Base-by-base conservation (phyloP, 2,113 vertebrate genomes). In the Grammomys dolichurus region DNA sequence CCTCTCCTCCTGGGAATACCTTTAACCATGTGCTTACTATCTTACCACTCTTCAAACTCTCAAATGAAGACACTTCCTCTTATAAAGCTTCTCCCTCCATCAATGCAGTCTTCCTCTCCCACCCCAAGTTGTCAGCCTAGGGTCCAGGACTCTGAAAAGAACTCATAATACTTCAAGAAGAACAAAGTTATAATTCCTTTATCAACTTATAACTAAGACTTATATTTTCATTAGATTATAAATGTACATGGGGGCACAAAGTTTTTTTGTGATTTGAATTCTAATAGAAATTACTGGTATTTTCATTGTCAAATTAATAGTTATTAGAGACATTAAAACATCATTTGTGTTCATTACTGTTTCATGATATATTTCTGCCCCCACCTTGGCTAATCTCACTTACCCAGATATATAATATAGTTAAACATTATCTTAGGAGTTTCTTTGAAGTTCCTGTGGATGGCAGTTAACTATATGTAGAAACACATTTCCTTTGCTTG, bases 321-420 rank as follows among this genome's bases (percentile, higher is more conserved):
- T 87, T 87, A 51, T 87, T 51, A 87, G 31, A 87, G 85, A 70
- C 85, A 87, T 87, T 70, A 54, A 87, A 95, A 87, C 73, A 86
- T 56, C 28, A 95, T 46, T 89, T 85, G 70, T 85, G 33, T 17
- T 89, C 51, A 91, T 67, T n/a, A 88, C 70, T 51, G 77, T 31
- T 81, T 73, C 81, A 93, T 36, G 51, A 3, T 89, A 63, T 43
- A 88, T 85, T 65, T 91, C 63, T 91, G 3, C 46, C 60, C 51
- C 14, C 6, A n/a, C 1, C 2, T 69, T 86, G 33, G 24, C 80
- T 78, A 93, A 80, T 51, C 28, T 26, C 26, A 80, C 46, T 33
- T 33, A 51, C 46, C 46, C 31, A 87, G 13, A 51, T 70, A 86
- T 13, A 48, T 69, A 51, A 86, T 13, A 48, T 51, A 51, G 63